These are phyloP conservation scores for Phodopus roborovskii DNA, from an alignment of 2,113 vertebrate species.

Conservation along the genomic window DNA sequence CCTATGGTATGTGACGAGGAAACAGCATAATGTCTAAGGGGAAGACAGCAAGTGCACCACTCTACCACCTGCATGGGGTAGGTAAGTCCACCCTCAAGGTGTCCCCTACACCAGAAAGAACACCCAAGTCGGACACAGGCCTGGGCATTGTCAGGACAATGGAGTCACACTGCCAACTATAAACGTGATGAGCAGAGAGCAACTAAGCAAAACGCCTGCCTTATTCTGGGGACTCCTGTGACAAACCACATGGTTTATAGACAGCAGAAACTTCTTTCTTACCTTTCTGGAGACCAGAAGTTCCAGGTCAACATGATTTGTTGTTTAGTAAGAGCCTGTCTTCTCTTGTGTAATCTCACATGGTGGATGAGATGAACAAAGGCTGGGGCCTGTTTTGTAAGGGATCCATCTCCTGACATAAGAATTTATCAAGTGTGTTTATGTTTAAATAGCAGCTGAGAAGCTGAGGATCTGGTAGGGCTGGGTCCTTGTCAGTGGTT, in stretches of 20 bases:
- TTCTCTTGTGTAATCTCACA: background rate
- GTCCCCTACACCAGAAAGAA: background rate
- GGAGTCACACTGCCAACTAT: background rate
- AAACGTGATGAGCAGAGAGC: too few species aligned
- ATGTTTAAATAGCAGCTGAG: background rate
- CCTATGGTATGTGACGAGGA: background rate
- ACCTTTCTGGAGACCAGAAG: background rate
- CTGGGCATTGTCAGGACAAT: background rate
- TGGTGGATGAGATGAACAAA: background rate
- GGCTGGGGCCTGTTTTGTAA: background rate
- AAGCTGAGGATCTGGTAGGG: background rate
- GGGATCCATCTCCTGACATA: background rate
- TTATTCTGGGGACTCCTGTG: background rate
- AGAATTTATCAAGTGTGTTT: background rate
- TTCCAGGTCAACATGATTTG: background rate
- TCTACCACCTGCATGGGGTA: background rate
- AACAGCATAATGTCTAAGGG: background rate
- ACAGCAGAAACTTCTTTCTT: background rate
- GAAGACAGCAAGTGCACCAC: background rate
- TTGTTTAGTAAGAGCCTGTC: background rate
- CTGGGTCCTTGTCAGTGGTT: background rate
- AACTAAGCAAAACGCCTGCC: background rate
- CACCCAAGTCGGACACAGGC: background rate
- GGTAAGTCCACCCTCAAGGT: background rate
- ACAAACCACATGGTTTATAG: background rate